A percentile compares a stretch with the other conserved stretches of the same genome.
Evolutionary conservation across 2,797 vertebrate species (phyloP).

Genomic region (Capromys pilorides): DNA sequence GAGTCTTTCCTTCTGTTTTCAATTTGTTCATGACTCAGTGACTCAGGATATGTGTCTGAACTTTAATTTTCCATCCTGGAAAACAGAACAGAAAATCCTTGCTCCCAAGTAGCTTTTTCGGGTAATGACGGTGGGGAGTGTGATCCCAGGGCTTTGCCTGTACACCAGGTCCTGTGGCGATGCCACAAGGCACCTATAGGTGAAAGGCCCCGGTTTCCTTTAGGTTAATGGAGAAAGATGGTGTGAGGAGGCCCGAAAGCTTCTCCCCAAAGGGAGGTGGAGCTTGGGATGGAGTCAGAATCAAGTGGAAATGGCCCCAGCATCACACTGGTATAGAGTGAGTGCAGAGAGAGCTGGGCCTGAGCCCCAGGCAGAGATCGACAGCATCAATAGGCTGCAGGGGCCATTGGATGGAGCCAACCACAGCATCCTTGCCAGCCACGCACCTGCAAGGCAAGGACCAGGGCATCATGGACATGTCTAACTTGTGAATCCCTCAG

Average conservation of each 20-base stretch:
- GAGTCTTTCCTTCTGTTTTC: conserved; percentile 80
- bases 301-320: no score
- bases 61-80: conserved; percentile 72
- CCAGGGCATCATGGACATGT: no score
- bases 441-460: neutral
- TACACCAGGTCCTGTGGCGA: neutral
- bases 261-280: neutral
- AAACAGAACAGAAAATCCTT: conserved; percentile 67
- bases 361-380: neutral
- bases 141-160: neutral
- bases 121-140: conserved; percentile 32
- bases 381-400: neutral
- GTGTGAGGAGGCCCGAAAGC: neutral
- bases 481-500: neutral
- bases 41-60: conserved; percentile 72
- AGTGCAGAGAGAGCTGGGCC: neutral
- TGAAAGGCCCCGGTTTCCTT: neutral
- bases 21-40: conserved; percentile 81
- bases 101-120: conserved; percentile 31
- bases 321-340: neutral
- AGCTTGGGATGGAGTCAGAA: neutral
- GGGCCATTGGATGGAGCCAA: fast-evolving
- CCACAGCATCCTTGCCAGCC: neutral
- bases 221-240: no score
- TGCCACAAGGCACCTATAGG: neutral